phyloP scores from a whole-genome alignment of 2,888 invertebrate species.

The Sepiola atlantica region DNA sequence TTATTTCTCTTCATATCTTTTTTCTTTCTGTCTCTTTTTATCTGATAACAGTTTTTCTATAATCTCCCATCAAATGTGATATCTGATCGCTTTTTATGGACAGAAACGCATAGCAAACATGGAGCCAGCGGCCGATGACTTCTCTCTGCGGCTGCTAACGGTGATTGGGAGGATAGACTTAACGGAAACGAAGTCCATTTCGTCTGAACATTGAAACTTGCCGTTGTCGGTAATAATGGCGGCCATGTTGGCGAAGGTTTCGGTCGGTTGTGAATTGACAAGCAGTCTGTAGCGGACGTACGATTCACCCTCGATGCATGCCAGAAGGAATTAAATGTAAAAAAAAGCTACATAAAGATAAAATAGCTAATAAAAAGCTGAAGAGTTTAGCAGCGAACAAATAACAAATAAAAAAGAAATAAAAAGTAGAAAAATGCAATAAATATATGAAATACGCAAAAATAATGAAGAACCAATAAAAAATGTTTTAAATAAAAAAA shows the following conservation, averaged over 20 bases:
- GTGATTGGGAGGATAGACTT: neutral
- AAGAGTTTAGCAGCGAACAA: too few relatives aligned
- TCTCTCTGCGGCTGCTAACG: neutral
- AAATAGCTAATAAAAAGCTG: neutral
- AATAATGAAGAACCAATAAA: neutral
- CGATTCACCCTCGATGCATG: neutral
- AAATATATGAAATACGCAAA: neutral
- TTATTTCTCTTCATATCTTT: neutral
- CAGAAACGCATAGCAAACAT: neutral
- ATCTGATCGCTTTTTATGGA: conserved; percentile 11
- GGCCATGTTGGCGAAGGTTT: neutral
- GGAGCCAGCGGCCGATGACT: neutral
- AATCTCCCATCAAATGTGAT: conserved; percentile 21
- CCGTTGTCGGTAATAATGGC: neutral
- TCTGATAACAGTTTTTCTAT: neutral
- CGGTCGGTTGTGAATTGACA: neutral
- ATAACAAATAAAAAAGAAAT: neutral
- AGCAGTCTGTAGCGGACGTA: neutral
- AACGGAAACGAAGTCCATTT: neutral
- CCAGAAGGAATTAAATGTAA: neutral
- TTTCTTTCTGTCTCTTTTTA: neutral
- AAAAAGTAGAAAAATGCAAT: neutral
- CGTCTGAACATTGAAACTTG: conserved; percentile 9
- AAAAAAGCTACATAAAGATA: too few relatives aligned
- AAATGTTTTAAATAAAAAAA: too few relatives aligned